phyloP scores from a whole-genome alignment of 2,797 vertebrate species.

The Nyctalus aviator region DNA sequence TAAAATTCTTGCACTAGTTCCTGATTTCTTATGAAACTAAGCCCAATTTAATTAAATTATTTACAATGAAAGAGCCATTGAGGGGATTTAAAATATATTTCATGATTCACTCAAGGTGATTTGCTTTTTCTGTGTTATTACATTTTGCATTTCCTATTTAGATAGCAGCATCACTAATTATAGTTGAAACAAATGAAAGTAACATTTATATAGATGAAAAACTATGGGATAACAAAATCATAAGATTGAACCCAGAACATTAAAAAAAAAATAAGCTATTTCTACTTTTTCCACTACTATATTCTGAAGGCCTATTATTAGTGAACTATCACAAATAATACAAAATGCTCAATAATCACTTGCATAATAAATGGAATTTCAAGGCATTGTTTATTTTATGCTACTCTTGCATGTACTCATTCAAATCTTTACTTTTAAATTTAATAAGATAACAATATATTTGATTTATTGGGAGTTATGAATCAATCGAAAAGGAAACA shows the following conservation, averaged over 20 bases:
- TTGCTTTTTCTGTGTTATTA: not conserved
- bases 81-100: not conserved
- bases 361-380: not conserved
- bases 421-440: not conserved
- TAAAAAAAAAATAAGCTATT: not conserved
- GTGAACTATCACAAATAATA: not conserved
- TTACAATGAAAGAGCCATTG: not conserved
- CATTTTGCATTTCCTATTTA: not conserved
- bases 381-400: not conserved
- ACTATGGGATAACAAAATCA: not conserved
- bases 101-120: not conserved
- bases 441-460: not conserved
- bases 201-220: not conserved
- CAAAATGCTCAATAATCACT: not conserved
- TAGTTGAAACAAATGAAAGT: constrained; percentile 3
- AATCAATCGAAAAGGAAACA: not conserved
- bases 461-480: not conserved
- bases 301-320: not conserved
- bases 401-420: not conserved
- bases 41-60: not conserved
- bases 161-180: not conserved
- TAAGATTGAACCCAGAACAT: not conserved
- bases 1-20: not conserved
- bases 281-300: not conserved
- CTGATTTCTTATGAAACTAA: not conserved